Conservation (phyloP, 2,888 invertebrate species). For the Carabus problematicus region DNA sequence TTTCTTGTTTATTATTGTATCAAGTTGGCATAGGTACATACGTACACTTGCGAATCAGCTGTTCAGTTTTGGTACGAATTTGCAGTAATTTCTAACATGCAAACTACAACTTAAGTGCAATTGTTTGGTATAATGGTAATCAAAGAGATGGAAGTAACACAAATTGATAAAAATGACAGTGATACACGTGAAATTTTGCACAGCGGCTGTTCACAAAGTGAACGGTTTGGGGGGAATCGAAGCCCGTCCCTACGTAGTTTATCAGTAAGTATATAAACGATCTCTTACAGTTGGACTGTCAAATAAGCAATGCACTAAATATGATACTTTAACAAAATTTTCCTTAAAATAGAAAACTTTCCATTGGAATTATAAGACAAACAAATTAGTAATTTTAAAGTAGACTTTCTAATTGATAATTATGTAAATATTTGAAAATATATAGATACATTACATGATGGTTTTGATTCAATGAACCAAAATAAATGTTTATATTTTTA, state of each 20-base stretch:
- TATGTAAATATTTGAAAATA: too few species aligned
- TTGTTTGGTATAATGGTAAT: constrained; percentile 6
- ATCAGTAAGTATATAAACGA: constrained; percentile 43
- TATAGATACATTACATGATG: too few species aligned
- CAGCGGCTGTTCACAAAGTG: constrained; percentile 36
- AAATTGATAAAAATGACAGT: constrained; percentile 24
- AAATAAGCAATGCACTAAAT: too few species aligned
- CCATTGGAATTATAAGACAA: too few species aligned
- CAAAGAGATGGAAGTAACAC: constrained; percentile 43
- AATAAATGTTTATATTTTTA: too few species aligned
- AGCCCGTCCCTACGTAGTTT: constrained; percentile 43
- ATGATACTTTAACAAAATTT: too few species aligned
- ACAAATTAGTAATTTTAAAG: too few species aligned
- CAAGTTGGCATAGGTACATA: constrained; percentile 1
- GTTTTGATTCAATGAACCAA: too few species aligned
- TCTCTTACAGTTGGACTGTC: too few species aligned
- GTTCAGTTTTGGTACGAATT: not conserved
- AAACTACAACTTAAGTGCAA: not conserved
- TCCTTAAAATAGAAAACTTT: too few species aligned
- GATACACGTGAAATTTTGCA: constrained; percentile 22
- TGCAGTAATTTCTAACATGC: not conserved
- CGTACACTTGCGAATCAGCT: constrained; percentile 2
- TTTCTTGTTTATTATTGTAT: constrained; percentile 21
- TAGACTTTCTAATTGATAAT: too few species aligned
- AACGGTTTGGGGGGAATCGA: constrained; percentile 30